Base-by-base conservation (phyloP, 2,113 vertebrate genomes). In the Perccottus glenii region DNA sequence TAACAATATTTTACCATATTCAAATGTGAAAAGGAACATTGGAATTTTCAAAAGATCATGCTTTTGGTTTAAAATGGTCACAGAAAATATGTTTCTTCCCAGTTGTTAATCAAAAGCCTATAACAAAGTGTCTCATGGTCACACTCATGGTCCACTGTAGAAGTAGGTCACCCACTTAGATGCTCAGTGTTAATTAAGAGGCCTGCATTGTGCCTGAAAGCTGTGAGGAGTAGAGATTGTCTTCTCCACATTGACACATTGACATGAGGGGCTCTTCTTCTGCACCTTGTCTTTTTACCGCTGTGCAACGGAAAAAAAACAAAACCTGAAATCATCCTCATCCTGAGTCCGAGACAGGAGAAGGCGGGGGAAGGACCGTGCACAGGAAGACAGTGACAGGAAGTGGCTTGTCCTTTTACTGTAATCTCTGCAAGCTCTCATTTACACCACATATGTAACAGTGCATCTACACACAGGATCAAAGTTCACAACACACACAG, bases 331-430 rank as follows among this genome's bases (percentile, higher is more conserved):
- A 64, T 64, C 53, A 56, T n/a, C 16, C 51, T 43, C 79, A 67
- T 86, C 70, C 74, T 78, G 67, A 80, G 84, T 84, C 82, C 85
- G 78, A 84, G 38, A 40, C 38, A 9, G 64, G 71, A 78, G 65
- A 73, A 61, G 48, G 50, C 64, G 78, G 80, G 64, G 64, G 75
- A 56, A 63, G 66, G 50, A 53, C 27, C 51, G 64, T 49, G 46
- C 62, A 77, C 85, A 90, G 91, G 90, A 92, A 92, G 87, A 83
- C 75, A 73, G 49, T 62, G 84, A 61, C 82, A 88, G 93, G 92
- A 93, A 89, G 92, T 91, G 92, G 91, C 89, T 88, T 74, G 56
- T 82, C 75, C 76, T 85, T 78, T 70, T 80, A 82, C 85, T 86
- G 82, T 85, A 82, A 87, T 91, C 88, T 85, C 67, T 86, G 85